Percentiles rank a stretch among this genome's conserved stretches.
Evolutionary conservation across 2,888 invertebrate genomes (phyloP).

Genomic region (Tricholauxania praeusta): DNA sequence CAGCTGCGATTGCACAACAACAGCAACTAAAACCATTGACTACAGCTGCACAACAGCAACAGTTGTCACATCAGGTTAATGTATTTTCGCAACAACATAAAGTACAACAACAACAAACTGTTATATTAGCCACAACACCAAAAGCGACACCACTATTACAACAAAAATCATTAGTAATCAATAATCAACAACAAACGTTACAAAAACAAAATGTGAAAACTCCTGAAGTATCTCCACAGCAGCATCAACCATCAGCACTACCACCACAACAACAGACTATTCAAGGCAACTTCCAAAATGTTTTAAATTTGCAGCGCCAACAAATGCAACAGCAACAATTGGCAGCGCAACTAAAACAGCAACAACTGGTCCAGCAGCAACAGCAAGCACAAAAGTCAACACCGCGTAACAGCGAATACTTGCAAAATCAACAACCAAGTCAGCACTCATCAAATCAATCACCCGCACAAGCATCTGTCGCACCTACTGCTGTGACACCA

Average conservation of each 20-base stretch:
- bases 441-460: slow-evolving; percentile 68
- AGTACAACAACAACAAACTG: slow-evolving; percentile 32
- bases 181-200: slow-evolving; percentile 49
- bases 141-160: slow-evolving; percentile 31
- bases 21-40: slow-evolving; percentile 24
- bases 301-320: slow-evolving; percentile 56
- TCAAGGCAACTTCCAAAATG: slow-evolving; percentile 58
- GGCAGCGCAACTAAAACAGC: slow-evolving; percentile 43
- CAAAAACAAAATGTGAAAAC: slow-evolving; percentile 7
- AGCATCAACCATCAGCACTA: slow-evolving; percentile 57
- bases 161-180: slow-evolving; percentile 33
- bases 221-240: slow-evolving; percentile 67
- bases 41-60: slow-evolving; percentile 27
- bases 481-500: slow-evolving; percentile 62
- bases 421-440: slow-evolving; percentile 52
- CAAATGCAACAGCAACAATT: slow-evolving; percentile 47
- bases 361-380: slow-evolving; percentile 43
- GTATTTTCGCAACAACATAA: neutral
- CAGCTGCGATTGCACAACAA: slow-evolving; percentile 36
- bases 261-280: slow-evolving; percentile 47
- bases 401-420: slow-evolving; percentile 54
- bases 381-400: slow-evolving; percentile 52
- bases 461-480: slow-evolving; percentile 75
- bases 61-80: slow-evolving; percentile 12
- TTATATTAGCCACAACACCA: slow-evolving; percentile 17